These are phyloP conservation scores for Schrankia costaestrigalis DNA, from an alignment of 2,888 invertebrate genomes.

Conservation along the genomic window DNA sequence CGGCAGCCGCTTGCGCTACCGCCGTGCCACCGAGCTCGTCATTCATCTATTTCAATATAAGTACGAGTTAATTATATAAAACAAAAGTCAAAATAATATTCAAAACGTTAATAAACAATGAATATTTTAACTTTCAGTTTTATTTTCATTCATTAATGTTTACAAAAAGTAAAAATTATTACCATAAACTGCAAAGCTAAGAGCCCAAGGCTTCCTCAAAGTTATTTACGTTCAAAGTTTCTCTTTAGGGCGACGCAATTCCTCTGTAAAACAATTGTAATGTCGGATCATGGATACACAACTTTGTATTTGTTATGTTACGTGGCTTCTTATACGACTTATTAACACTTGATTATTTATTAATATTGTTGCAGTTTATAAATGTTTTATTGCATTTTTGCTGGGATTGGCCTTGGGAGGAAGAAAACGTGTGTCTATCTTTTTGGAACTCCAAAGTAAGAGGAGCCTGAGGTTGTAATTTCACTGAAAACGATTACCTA, in stretches of 20 bases:
- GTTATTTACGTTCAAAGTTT: constrained; percentile 36
- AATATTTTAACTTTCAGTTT: constrained; percentile 17
- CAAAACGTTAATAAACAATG: constrained; percentile 2
- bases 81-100: not conserved
- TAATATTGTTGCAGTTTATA: too few species aligned
- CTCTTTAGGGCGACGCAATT: constrained; percentile 21
- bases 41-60: too few species aligned
- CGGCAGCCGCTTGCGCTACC: too few species aligned
- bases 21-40: too few species aligned
- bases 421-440: too few species aligned
- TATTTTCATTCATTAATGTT: constrained; percentile 28
- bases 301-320: constrained; percentile 16
- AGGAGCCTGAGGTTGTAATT: too few species aligned
- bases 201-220: constrained; percentile 27
- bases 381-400: too few species aligned
- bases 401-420: too few species aligned
- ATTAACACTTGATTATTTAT: too few species aligned
- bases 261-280: constrained; percentile 30
- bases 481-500: too few species aligned
- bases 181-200: constrained; percentile 24
- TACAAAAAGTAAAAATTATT: constrained; percentile 31
- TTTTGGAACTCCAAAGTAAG: too few species aligned
- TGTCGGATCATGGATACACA: constrained; percentile 20
- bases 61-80: too few species aligned
- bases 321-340: constrained; percentile 5